phyloP scores from a whole-genome alignment of 1,140 invertebrate species.

The Drosophila miranda region DNA sequence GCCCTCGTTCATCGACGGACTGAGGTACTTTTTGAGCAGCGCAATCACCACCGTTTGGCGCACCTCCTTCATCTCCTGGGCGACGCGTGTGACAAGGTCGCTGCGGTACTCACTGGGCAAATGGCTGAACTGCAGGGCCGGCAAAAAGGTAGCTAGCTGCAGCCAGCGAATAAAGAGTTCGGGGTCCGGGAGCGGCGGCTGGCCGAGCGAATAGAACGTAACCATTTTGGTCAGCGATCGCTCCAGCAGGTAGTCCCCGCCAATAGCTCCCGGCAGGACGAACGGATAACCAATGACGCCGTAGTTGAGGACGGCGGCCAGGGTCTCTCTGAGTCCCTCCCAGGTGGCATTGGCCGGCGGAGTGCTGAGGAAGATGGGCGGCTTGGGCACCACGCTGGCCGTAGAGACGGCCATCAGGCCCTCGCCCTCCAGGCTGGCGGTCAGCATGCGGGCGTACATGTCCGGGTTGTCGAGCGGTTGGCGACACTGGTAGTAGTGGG shows the following conservation, averaged over 20 bases:
- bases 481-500: slow-evolving; percentile 91
- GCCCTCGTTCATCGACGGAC: slow-evolving; percentile 89
- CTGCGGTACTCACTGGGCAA: slow-evolving; percentile 93
- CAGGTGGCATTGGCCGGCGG: slow-evolving; percentile 94
- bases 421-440: slow-evolving; percentile 86
- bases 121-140: slow-evolving; percentile 95
- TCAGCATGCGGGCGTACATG: slow-evolving; percentile 90
- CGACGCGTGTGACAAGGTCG: slow-evolving; percentile 88
- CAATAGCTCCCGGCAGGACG: slow-evolving; percentile 95
- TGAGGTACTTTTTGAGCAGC: slow-evolving; percentile 89
- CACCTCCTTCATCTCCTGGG: slow-evolving; percentile 89
- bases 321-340: slow-evolving; percentile 91
- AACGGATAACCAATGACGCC: slow-evolving; percentile 95
- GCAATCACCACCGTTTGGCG: slow-evolving; percentile 90
- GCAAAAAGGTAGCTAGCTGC: slow-evolving; percentile 95
- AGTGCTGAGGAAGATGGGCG: slow-evolving; percentile 93
- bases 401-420: slow-evolving; percentile 92
- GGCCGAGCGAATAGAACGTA: slow-evolving; percentile 72
- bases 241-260: slow-evolving; percentile 87
- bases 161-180: slow-evolving; percentile 97
- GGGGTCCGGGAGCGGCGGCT: slow-evolving; percentile 86
- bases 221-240: slow-evolving; percentile 72
- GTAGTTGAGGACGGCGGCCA: slow-evolving; percentile 89
- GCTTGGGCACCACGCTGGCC: slow-evolving; percentile 90
- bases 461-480: slow-evolving; percentile 90